These are phyloP conservation scores for Ichneumoninae sp. DNA, from an alignment of 2,888 invertebrate genomes.

Conservation along the genomic window DNA sequence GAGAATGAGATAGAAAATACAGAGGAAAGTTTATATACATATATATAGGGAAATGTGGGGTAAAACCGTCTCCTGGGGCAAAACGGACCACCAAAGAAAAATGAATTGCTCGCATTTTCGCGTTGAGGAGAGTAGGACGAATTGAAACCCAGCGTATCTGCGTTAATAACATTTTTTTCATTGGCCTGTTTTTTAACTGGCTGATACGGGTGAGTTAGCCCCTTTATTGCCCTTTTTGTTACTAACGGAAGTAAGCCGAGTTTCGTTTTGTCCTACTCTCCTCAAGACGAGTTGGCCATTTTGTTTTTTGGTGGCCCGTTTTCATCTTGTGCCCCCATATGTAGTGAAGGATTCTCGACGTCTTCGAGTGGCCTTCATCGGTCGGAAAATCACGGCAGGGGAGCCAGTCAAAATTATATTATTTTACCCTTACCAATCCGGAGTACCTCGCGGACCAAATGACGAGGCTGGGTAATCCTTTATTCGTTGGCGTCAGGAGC, in stretches of 20 bases:
- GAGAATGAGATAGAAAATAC: neutral
- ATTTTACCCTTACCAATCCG: constrained; percentile 46
- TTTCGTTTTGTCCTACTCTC: too few relatives aligned
- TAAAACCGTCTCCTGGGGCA: too few relatives aligned
- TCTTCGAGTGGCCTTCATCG: constrained; percentile 2
- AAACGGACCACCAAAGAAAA: neutral
- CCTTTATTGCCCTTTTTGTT: too few relatives aligned
- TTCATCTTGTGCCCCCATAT: neutral
- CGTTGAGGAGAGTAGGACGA: neutral
- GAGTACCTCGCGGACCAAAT: neutral
- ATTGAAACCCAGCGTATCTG: neutral
- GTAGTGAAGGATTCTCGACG: constrained; percentile 24
- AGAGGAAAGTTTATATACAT: constrained; percentile 10
- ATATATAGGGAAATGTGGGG: neutral
- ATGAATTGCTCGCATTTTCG: neutral
- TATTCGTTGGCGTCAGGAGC: too few relatives aligned
- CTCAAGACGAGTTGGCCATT: too few relatives aligned
- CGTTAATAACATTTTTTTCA: neutral
- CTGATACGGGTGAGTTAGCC: too few relatives aligned
- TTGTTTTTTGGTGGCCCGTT: too few relatives aligned
- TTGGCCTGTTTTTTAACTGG: neutral
- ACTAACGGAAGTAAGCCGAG: too few relatives aligned
- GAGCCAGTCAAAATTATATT: constrained; percentile 45
- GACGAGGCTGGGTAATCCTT: neutral
- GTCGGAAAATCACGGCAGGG: constrained; percentile 29